Conservation (phyloP, 1,140 invertebrate genomes). For the Hestina assimilis region DNA sequence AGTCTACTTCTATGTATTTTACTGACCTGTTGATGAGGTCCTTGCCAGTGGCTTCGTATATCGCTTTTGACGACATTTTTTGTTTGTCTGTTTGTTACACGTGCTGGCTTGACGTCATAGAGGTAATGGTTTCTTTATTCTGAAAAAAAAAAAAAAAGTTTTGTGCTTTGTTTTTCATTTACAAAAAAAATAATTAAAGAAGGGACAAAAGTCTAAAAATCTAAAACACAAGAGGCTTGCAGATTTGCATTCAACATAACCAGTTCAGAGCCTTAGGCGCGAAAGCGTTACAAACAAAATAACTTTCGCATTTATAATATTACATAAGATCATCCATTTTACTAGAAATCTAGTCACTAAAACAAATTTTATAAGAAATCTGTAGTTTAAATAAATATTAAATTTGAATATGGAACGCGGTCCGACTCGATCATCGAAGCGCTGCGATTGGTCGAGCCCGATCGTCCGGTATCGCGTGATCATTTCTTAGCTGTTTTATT, state of each 20-base stretch:
- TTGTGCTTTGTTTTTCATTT: neutral
- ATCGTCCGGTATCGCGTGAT: slow-evolving; percentile 37
- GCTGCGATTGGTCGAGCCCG: slow-evolving; percentile 31
- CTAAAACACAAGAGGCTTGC: neutral
- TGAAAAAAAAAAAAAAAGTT: slow-evolving; percentile 6
- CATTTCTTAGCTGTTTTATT: neutral
- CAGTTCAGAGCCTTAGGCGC: too few species aligned
- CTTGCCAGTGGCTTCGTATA: slow-evolving; percentile 97
- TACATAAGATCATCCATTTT: too few species aligned
- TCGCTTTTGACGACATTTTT: slow-evolving; percentile 98
- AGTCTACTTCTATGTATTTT: too few species aligned
- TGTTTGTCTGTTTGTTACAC: slow-evolving; percentile 27
- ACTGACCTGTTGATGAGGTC: slow-evolving; percentile 88
- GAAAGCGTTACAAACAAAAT: too few species aligned
- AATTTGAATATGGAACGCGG: slow-evolving; percentile 7
- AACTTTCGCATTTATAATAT: too few species aligned
- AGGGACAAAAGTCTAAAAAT: neutral
- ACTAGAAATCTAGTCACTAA: too few species aligned
- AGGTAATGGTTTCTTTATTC: slow-evolving; percentile 9
- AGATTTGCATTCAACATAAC: too few species aligned
- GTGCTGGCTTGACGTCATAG: slow-evolving; percentile 49
- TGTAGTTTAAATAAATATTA: slow-evolving; percentile 1
- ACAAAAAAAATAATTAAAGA: slow-evolving; percentile 7
- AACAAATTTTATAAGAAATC: too few species aligned
- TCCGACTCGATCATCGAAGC: neutral